phyloP scores from a whole-genome alignment of 2,113 vertebrate genomes.

The Prietella phreatophila region DNA sequence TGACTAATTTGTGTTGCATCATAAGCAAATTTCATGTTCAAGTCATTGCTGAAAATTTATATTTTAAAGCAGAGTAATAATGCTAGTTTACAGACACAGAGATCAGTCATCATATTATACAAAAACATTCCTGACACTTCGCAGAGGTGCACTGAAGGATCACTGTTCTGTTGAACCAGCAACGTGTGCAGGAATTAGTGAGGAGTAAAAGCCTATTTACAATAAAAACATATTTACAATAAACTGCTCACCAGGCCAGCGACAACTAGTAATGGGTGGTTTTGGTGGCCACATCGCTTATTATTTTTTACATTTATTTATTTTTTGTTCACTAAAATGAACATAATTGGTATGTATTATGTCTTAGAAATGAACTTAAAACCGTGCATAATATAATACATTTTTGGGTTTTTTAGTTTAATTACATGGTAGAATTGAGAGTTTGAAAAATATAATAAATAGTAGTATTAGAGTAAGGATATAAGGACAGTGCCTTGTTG shows the following conservation, averaged over 20 bases:
- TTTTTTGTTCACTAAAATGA: background rate
- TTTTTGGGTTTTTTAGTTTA: background rate
- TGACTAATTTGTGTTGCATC: background rate
- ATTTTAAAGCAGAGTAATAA: background rate
- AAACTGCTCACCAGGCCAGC: background rate
- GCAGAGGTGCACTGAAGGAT: conserved; percentile 1
- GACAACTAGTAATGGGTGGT: background rate
- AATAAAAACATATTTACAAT: background rate
- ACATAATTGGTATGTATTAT: background rate
- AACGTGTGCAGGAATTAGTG: background rate
- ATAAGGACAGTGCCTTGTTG: background rate
- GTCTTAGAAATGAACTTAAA: background rate
- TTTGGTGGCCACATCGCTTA: background rate
- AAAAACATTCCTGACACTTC: background rate
- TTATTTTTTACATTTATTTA: no score
- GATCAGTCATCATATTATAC: background rate
- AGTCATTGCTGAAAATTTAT: background rate
- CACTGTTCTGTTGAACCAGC: background rate
- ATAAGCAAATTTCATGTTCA: background rate
- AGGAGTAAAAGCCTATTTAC: background rate
- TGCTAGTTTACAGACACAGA: background rate
- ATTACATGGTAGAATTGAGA: background rate
- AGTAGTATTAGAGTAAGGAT: no score
- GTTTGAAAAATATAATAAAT: background rate
- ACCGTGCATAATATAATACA: background rate